Conservation (phyloP, 2,888 invertebrate genomes). For the Acanthoscelides obtectus region DNA sequence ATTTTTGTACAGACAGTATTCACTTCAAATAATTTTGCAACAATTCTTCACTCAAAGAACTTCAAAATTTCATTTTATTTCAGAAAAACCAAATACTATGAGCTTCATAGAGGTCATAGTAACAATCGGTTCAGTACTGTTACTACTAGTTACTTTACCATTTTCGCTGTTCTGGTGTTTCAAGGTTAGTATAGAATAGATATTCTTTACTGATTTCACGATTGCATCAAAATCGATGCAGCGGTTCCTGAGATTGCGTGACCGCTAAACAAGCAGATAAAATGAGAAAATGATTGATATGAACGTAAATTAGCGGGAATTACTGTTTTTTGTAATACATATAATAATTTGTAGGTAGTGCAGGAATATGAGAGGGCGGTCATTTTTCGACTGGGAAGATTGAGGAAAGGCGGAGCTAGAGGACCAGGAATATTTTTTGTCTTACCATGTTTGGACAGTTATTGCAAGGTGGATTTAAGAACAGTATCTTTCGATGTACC, state of each 20-base stretch:
- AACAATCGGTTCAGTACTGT: slow-evolving; percentile 64
- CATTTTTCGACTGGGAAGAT: slow-evolving; percentile 80
- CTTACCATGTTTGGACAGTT: slow-evolving; percentile 89
- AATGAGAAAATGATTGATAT: no score
- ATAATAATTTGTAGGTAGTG: slow-evolving; percentile 57
- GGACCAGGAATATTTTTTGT: slow-evolving; percentile 93
- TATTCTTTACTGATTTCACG: no score
- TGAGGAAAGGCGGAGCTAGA: slow-evolving; percentile 71
- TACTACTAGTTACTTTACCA: slow-evolving; percentile 74
- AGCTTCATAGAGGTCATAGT: slow-evolving; percentile 68
- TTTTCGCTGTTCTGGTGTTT: slow-evolving; percentile 81
- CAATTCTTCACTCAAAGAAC: no score
- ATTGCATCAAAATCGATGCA: no score
- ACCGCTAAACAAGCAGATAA: no score
- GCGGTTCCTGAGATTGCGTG: no score
- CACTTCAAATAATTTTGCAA: no score
- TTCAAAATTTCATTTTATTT: no score
- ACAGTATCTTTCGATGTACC: slow-evolving; percentile 95
- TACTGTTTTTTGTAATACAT: no score
- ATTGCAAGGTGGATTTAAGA: slow-evolving; percentile 86
- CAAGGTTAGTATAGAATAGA: slow-evolving; percentile 65
- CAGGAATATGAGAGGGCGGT: slow-evolving; percentile 86
- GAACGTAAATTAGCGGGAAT: no score
- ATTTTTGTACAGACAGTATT: no score
- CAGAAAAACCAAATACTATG: slow-evolving; percentile 63